Percentiles rank a stretch among this genome's conserved stretches.
phyloP scores from a whole-genome alignment of 2,888 invertebrate species.

The Zaprionus obscuricornis region DNA sequence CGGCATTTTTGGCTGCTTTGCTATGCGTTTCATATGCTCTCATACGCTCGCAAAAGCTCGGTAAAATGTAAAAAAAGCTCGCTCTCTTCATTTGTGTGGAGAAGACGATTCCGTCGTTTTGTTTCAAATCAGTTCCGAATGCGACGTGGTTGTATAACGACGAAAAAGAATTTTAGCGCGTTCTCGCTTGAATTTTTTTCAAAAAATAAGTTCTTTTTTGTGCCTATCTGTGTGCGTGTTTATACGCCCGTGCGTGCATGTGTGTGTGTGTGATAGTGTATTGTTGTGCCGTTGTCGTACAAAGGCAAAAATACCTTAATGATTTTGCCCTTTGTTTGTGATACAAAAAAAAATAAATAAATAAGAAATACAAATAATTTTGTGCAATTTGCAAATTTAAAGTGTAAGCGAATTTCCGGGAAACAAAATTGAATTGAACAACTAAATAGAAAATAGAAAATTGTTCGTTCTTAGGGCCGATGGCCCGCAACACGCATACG shows the following conservation, averaged over 20 bases:
- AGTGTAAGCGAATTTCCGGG: slow-evolving; percentile 46
- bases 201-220: slow-evolving; percentile 31
- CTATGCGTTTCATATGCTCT: slow-evolving; percentile 6
- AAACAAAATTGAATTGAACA: slow-evolving; percentile 6
- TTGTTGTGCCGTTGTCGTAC: slow-evolving; percentile 33
- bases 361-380: too few relatives aligned
- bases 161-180: slow-evolving; percentile 51
- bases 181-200: slow-evolving; percentile 27
- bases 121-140: slow-evolving; percentile 66
- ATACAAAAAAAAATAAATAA: too few relatives aligned
- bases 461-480: slow-evolving; percentile 27
- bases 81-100: slow-evolving; percentile 12
- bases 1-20: slow-evolving; percentile 35
- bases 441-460: background rate
- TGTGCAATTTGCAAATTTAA: too few relatives aligned
- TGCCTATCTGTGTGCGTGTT: slow-evolving; percentile 15
- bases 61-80: slow-evolving; percentile 42
- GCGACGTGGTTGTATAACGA: slow-evolving; percentile 82
- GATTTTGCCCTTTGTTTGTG: too few relatives aligned
- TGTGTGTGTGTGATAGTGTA: slow-evolving; percentile 30
- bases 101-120: slow-evolving; percentile 16
- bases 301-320: too few relatives aligned
- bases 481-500: slow-evolving; percentile 48
- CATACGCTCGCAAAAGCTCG: slow-evolving; percentile 57
- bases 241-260: slow-evolving; percentile 17